A percentile compares a stretch with the other conserved stretches of the same genome.
Evolutionary conservation across 92 coral and sea anemone genomes (phyloP).

Genomic region (Palythoa heliodiscus): DNA sequence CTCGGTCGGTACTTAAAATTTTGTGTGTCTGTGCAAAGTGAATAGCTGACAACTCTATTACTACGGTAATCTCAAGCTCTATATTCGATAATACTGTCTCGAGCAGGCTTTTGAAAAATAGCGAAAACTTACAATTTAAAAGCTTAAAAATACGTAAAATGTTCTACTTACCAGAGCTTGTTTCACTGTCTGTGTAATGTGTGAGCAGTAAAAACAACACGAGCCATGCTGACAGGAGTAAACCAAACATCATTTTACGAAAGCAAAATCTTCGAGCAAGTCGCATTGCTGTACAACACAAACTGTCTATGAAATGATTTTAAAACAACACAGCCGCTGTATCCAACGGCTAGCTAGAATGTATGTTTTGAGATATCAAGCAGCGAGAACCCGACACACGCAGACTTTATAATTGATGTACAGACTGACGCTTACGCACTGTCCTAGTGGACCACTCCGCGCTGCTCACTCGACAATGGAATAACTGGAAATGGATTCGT

Average conservation of each 20-base stretch:
- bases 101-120: too few relatives aligned
- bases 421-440: neutral
- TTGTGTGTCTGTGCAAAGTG: too few relatives aligned
- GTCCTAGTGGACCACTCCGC: neutral
- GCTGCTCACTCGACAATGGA: neutral
- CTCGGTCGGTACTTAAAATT: too few relatives aligned
- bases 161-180: conserved; percentile 33
- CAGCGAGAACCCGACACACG: conserved; percentile 14
- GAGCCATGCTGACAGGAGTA: conserved; percentile 23
- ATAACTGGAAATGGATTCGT: neutral
- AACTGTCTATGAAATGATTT: conserved; percentile 18
- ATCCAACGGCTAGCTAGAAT: conserved; percentile 35
- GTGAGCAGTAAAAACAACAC: conserved; percentile 15
- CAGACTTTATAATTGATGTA: conserved; percentile 19
- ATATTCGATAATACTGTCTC: too few relatives aligned
- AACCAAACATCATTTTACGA: conserved; percentile 39
- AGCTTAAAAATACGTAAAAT: neutral
- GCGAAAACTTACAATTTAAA: neutral
- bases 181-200: conserved; percentile 32
- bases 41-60: too few relatives aligned
- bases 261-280: conserved; percentile 34
- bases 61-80: too few relatives aligned
- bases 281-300: conserved; percentile 26
- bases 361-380: conserved; percentile 40
- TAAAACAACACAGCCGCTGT: conserved; percentile 11